phyloP scores from a whole-genome alignment of 2,113 vertebrate genomes.

The Ovis aries region DNA sequence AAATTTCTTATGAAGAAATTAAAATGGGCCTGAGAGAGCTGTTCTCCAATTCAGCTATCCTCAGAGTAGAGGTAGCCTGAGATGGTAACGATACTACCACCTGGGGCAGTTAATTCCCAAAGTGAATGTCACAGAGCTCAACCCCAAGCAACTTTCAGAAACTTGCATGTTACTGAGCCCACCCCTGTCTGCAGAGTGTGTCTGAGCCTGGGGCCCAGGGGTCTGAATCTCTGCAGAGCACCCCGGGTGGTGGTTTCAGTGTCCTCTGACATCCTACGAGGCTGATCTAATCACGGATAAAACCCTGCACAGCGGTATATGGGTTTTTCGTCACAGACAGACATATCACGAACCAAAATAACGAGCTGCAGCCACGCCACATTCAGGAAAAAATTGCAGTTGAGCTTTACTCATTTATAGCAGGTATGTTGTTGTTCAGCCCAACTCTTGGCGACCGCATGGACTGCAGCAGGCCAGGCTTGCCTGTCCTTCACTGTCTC shows the following conservation, averaged over 20 bases:
- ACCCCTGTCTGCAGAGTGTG: background rate
- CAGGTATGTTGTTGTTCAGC: background rate
- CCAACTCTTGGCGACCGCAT: background rate
- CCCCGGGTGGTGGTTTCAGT: background rate
- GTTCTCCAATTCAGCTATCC: background rate
- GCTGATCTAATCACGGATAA: background rate
- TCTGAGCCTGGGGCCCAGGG: background rate
- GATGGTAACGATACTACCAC: background rate
- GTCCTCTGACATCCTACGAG: background rate
- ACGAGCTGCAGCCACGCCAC: background rate
- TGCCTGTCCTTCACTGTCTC: background rate
- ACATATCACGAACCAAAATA: background rate
- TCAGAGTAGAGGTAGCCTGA: background rate
- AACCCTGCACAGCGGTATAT: background rate
- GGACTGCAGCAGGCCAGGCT: background rate
- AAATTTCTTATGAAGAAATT: background rate
- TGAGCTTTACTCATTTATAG: background rate
- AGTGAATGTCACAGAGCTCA: background rate
- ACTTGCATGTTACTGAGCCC: background rate
- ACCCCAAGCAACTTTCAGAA: background rate
- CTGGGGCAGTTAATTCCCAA: background rate
- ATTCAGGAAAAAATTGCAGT: background rate
- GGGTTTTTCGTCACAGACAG: background rate
- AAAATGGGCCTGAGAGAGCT: background rate
- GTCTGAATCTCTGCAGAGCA: background rate